A percentile compares a stretch with the other conserved stretches of the same genome.
These are phyloP conservation scores for Adoxophyes honmai DNA, from an alignment of 1,140 invertebrate species.

Conservation along the genomic window DNA sequence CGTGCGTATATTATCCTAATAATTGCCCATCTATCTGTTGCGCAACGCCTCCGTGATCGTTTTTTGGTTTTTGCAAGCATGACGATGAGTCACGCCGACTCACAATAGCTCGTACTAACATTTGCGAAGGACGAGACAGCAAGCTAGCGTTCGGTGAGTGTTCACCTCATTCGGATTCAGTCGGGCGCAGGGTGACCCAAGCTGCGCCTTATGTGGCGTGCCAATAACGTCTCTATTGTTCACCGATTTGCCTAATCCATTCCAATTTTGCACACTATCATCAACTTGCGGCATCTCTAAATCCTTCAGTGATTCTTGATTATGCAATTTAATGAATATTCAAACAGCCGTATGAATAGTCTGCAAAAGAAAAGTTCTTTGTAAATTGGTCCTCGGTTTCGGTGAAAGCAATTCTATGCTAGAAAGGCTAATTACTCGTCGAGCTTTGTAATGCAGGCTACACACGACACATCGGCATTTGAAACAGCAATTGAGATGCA, in stretches of 20 bases:
- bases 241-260: conserved; percentile 48
- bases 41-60: conserved; percentile 18
- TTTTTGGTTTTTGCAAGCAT: conserved; percentile 43
- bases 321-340: not conserved
- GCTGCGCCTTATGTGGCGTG: conserved; percentile 61
- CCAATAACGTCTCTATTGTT: conserved; percentile 71
- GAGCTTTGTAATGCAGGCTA: conserved; percentile 30
- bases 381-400: conserved; percentile 20
- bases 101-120: conserved; percentile 32
- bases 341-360: not conserved
- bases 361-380: not conserved
- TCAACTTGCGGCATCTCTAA: conserved; percentile 5
- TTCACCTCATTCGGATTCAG: conserved; percentile 60
- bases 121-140: conserved; percentile 30
- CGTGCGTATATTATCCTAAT: conserved; percentile 1
- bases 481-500: conserved; percentile 16
- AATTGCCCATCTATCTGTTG: conserved; percentile 3
- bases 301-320: not conserved
- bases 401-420: conserved; percentile 35
- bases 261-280: conserved; percentile 38
- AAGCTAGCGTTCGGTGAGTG: conserved; percentile 27
- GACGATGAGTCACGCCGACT: conserved; percentile 37
- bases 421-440: conserved; percentile 33
- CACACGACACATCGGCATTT: conserved; percentile 26
- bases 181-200: conserved; percentile 47